Base-by-base conservation (phyloP, 2,888 invertebrate genomes). In the Deilephila elpenor region DNA sequence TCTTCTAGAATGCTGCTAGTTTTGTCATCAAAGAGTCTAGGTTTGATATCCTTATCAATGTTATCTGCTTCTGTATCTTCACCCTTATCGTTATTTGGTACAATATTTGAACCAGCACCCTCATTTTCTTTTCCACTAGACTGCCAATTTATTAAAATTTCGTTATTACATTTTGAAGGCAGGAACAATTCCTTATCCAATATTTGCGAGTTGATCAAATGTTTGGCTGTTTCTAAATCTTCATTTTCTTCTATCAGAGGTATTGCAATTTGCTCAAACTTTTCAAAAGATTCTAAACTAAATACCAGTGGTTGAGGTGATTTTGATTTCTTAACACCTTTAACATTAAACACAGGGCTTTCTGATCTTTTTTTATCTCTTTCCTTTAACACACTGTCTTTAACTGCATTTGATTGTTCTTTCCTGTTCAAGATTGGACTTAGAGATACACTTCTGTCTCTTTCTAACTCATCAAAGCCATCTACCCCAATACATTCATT, bases 131-230 rank as follows among this genome's bases (percentile, higher is more conserved):
- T 37, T 64, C 0, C n/a, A n/a, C 5, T 6, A n/a, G 6, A 5
- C 5, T 51, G 14, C 14, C 74, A n/a, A 17, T 59, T 29, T n/a
- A 59, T 56, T 62, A 37, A 14, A 73, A 56, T 53, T 20, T 62
- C 60, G 73, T 74, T 60, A 56, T 25, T 72, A 14, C n/a, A 70
- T 60, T 71, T 59, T 20, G 34, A 25, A 53, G 71, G 76, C 67
- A 89, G 77, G 72, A 79, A 79, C n/a, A 90, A 72, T 72, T 91
- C 89, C 74, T 78, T 86, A 17, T 85, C 83, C 25, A 89, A 73
- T 75, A 91, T 87, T 81, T 93, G 91, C 5, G 91, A 91, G 81
- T 93, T 87, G 1, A 93, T 89, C 5, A 91, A 74, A 76, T 81
- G 78, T 80, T 88, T 93, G 11, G 83, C 87, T 51, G 78, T 80